Evolutionary conservation across 2,797 vertebrate species (phyloP).

Genomic region (Falco berigora): DNA sequence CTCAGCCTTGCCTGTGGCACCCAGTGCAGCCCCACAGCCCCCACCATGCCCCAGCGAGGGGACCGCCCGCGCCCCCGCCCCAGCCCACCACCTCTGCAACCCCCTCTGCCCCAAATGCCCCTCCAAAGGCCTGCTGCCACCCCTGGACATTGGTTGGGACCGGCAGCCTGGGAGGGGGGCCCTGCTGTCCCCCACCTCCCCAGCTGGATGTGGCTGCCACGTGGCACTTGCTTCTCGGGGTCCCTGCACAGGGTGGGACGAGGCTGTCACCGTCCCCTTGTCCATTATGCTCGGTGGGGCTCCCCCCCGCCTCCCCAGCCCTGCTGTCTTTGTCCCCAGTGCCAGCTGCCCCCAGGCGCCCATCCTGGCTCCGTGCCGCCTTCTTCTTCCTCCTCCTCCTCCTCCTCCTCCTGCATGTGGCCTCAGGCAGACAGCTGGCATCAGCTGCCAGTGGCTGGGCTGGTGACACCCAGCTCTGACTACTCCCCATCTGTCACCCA

Average conservation of each 20-base stretch:
- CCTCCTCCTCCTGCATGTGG: not conserved
- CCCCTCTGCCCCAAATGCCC: not conserved
- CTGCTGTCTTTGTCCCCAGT: not conserved
- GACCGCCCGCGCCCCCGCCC: not conserved
- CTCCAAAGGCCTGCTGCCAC: not conserved
- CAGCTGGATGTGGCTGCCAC: not conserved
- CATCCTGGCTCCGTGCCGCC: not conserved
- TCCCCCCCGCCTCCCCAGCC: not conserved
- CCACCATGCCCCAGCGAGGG: not conserved
- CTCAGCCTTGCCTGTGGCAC: not conserved
- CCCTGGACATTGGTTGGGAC: not conserved
- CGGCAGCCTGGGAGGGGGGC: not conserved
- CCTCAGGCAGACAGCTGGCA: conserved; percentile 44
- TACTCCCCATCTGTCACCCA: conserved; percentile 61
- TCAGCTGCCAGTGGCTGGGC: conserved; percentile 7
- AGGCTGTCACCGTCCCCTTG: conserved; percentile 20
- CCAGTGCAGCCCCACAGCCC: not conserved
- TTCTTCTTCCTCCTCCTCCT: not conserved
- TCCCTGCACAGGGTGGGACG: not conserved
- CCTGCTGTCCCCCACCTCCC: not conserved
- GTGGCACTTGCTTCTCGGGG: not conserved
- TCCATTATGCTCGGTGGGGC: conserved; percentile 7
- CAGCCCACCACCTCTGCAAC: not conserved
- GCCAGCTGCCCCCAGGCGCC: not conserved
- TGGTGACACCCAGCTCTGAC: conserved; percentile 32